Evolutionary conservation across 2,888 invertebrate species (phyloP), one percentile per base, ranked within the genome.

Genomic region (Temnothorax ravouxi): DNA sequence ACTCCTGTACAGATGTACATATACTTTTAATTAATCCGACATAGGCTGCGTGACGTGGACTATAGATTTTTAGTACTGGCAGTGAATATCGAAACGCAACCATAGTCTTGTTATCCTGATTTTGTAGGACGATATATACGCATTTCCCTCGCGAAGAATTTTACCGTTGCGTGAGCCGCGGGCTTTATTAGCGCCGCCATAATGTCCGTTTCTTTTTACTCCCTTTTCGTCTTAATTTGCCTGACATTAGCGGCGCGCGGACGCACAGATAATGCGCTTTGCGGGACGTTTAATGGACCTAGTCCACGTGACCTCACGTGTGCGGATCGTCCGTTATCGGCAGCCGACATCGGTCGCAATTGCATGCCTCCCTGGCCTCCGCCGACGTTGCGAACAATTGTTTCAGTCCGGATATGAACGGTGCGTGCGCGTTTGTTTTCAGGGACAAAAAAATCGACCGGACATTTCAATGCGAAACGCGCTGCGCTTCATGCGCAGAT

Each of bases 221-320:
- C n/a, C 67, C 83, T 25, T 69, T 44, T 77, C 50, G 77, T 69
- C 77, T 83, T 83, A 77, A 83, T 83, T 69, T 77, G 62, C 38
- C 77, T 67, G 61, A 52, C 83, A 83, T 77, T 77, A 77, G 77
- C 50, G 25, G 54, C 47, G 82, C 74, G 56, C 76, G 50, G 11
- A 9, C 41, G 50, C 56, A 79, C 41, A 83, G 83, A 83, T 76
- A 83, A 79, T 77, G 62, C 67, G 52, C 77, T 61, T 80, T 71
- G 64, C 54, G 21, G 44, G 47, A n/a, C 79, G n/a, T 80, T 84
- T 84, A 84, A 84, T 84, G 64, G 62, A 80, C 62, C 80, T 50
- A 47, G 71, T 84, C 83, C 83, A 84, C 83, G 83, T 71, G 80
- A 88, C 75, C 54, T 82, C 84, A 75, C 81, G 72, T 76, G 56